These are phyloP conservation scores for Dendrolimus kikuchii DNA, from an alignment of 1,140 invertebrate genomes.

Conservation along the genomic window DNA sequence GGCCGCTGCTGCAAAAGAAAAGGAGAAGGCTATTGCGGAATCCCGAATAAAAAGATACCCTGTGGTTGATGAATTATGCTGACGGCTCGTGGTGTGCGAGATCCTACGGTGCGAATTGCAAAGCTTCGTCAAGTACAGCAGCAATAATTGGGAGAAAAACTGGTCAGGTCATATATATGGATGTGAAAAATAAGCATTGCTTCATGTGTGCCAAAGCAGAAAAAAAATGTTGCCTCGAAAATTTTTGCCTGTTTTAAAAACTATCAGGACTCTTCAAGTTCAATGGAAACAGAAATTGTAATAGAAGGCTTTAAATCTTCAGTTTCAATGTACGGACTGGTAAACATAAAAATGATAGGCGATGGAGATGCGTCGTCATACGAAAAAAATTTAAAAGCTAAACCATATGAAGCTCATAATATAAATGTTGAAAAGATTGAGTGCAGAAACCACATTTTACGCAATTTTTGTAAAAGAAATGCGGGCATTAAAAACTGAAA, in stretches of 20 bases:
- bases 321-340: constrained; percentile 19
- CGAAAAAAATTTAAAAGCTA: constrained; percentile 12
- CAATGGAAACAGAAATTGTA: constrained; percentile 9
- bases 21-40: not conserved
- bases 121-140: constrained; percentile 4
- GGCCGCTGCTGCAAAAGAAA: too few species aligned
- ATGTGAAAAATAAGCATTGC: constrained; percentile 6
- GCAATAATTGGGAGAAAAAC: constrained; percentile 5
- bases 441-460: constrained; percentile 39
- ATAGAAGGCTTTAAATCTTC: constrained; percentile 9
- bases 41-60: not conserved
- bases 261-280: constrained; percentile 8
- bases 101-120: too few species aligned
- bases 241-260: constrained; percentile 10
- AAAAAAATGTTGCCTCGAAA: constrained; percentile 7
- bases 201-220: constrained; percentile 2
- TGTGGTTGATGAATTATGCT: too few species aligned
- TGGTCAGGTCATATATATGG: constrained; percentile 3
- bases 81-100: too few species aligned
- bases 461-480: constrained; percentile 30
- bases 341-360: constrained; percentile 23
- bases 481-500: too few species aligned
- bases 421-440: constrained; percentile 27
- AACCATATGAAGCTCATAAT: constrained; percentile 14
- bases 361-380: constrained; percentile 45